Evolutionary conservation across 2,113 vertebrate species (phyloP).

Genomic region (Eclectus roratus): DNA sequence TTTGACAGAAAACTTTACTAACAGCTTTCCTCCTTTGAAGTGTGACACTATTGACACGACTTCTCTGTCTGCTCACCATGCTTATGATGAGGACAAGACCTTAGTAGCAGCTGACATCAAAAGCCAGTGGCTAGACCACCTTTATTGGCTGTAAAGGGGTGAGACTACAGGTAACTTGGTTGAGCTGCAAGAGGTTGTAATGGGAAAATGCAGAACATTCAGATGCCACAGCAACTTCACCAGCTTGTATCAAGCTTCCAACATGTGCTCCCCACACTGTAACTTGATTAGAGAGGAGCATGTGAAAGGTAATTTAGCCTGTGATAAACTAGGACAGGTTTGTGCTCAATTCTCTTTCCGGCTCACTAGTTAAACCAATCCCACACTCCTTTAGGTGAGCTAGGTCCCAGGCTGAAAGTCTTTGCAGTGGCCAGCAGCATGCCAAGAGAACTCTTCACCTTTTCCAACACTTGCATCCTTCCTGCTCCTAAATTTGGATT

Average conservation of each 20-base stretch:
- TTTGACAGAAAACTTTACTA: background rate
- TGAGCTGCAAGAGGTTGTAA: background rate
- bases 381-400: accelerated
- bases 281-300: too few relatives aligned
- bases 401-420: too few relatives aligned
- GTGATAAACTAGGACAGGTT: background rate
- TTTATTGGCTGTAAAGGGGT: background rate
- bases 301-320: accelerated
- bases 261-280: accelerated
- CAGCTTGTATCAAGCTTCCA: background rate
- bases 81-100: background rate
- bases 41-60: background rate
- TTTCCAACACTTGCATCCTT: background rate
- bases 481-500: background rate
- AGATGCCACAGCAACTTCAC: background rate
- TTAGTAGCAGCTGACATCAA: accelerated
- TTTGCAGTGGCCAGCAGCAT: background rate
- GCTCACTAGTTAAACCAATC: background rate
- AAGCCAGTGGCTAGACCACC: too few relatives aligned
- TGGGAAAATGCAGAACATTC: background rate
- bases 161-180: too few relatives aligned
- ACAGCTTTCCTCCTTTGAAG: background rate
- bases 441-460: too few relatives aligned
- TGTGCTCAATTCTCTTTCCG: background rate
- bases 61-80: background rate